Base-by-base conservation (phyloP, 2,113 vertebrate genomes). In the Pleuronectes platessa region DNA sequence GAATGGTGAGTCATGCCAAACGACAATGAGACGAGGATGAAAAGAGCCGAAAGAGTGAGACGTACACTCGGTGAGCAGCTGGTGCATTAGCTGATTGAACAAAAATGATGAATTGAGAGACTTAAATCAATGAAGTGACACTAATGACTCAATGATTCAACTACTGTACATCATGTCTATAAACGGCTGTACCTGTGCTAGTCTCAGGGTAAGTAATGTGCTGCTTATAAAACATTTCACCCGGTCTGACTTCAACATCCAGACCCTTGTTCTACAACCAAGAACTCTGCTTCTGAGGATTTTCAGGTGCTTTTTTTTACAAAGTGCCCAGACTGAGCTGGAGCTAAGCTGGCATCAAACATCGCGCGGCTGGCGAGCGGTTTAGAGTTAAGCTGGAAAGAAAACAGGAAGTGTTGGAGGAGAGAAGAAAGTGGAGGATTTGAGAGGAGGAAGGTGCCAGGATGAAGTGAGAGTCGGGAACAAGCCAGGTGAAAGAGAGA, bases 61-160 rank as follows among this genome's bases (percentile, higher is more conserved):
- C 15, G 56, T 62, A 27, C 51, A 58, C 66, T 68, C 26, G 54
- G 24, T 53, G 62, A 84, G 79, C 68, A 79, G 45, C 76, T 74
- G 47, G 69, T 75, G 26, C 86, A 86, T 90, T 84, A 86, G 74
- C 83, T 80, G 72, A 84, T 84, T 88, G 74, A 56, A 71, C 40
- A 45, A 35, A 75, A 61, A 72, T 2, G 40, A 82, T 77, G 71
- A 71, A 68, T 60, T 58, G 51, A 54, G 53, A 59, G 66, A 55
- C 58, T 78, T 58, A 42, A 86, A 88, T 87, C 89, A 75, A 85
- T 83, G 24, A 68, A 37, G 23, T 61, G 71, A 71, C 68, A 81
- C 58, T 56, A 84, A 84, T 85, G 78, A 79, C 71, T 62, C 23
- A 53, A 66, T 79, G 65, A 83, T 82, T 78, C 2, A 67, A 81